These are phyloP conservation scores for Aulostomus chinensis DNA, from an alignment of 2,797 vertebrate species.

Conservation along the genomic window DNA sequence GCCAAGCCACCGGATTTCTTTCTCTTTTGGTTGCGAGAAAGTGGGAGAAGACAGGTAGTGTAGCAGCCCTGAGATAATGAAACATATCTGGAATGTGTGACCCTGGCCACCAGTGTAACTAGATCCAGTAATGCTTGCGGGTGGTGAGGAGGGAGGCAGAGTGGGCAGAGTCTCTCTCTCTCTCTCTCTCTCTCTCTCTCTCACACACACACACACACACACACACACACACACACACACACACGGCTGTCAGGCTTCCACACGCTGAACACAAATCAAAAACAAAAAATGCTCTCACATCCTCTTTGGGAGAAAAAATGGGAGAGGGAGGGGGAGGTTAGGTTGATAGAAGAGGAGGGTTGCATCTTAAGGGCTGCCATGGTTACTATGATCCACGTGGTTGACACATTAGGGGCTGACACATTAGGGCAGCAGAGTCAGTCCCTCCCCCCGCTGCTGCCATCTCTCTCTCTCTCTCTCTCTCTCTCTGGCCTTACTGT, in stretches of 20 bases:
- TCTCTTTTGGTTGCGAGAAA: conserved; percentile 37
- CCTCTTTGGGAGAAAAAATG: conserved; percentile 43
- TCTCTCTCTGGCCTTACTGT: conserved; percentile 49
- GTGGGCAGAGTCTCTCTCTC: conserved; percentile 54
- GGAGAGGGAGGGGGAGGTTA: conserved; percentile 5
- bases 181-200: conserved; percentile 71
- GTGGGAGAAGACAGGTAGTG: conserved; percentile 22
- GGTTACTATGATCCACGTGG: conserved; percentile 74
- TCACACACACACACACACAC: no score
- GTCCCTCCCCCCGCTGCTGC: conserved; percentile 24
- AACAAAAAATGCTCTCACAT: conserved; percentile 23
- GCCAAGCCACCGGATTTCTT: conserved; percentile 53
- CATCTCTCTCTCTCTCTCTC: conserved; percentile 14
- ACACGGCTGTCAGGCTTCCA: conserved; percentile 55
- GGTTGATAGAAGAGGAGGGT: conserved; percentile 12
- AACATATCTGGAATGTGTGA: conserved; percentile 65
- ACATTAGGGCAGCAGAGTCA: conserved; percentile 56
- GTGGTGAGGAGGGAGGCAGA: not conserved
- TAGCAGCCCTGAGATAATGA: conserved; percentile 52
- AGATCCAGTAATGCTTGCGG: conserved; percentile 34
- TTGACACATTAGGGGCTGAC: conserved; percentile 71
- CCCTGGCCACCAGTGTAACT: conserved; percentile 56
- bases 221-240: no score
- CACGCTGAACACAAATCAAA: conserved; percentile 33
- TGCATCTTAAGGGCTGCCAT: conserved; percentile 71